Evolutionary conservation across 2,113 vertebrate species (phyloP), one percentile per base, ranked within the genome.

Genomic region (Mormyrus lacerda): DNA sequence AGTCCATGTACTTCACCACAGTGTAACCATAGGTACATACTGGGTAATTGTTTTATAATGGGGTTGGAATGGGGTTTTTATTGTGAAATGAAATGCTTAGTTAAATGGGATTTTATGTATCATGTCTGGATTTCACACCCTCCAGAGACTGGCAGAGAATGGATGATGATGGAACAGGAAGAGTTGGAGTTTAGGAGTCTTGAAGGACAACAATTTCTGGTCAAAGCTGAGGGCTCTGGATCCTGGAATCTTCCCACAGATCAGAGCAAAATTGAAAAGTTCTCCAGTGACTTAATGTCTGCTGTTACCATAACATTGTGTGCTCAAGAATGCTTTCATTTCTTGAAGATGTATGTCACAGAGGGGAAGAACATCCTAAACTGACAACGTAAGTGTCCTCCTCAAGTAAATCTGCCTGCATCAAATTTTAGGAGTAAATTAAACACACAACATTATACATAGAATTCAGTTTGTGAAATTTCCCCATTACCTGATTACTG

Each of bases 331-430:
- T 42, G 47, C 76, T 3, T 76, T 76, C 1, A 76, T 6, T 35
- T 76, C 13, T 76, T 91, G 35, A 88, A 31, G 19, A 48, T 35
- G 45, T 90, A 89, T 31, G 58, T 90, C 2, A 1, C 88, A 73
- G 55, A 79, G 3, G 31, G 44, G 53, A 90, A 45, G 19, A 89
- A 47, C 39, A 61, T 87, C 69, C 69, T 76, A 76, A 76, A 76
- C 42, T 58, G 87, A 53, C 44, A n/a, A 88, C 55, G 58, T 69
- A 73, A 88, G 86, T 19, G 11, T 31, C 3, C 10, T 69, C 7
- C 61, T 69, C 6, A 31, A 27, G 27, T 69, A 31, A 9, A 31
- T 69, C 61, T 76, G n/a, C 10, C 61, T 69, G 8, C 7, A 11
- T 69, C 9, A 24, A 31, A 69, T 11, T 31, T 9, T 69, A 31